Conservation (phyloP, 2,888 invertebrate genomes). For the Cacoxenus indagator region DNA sequence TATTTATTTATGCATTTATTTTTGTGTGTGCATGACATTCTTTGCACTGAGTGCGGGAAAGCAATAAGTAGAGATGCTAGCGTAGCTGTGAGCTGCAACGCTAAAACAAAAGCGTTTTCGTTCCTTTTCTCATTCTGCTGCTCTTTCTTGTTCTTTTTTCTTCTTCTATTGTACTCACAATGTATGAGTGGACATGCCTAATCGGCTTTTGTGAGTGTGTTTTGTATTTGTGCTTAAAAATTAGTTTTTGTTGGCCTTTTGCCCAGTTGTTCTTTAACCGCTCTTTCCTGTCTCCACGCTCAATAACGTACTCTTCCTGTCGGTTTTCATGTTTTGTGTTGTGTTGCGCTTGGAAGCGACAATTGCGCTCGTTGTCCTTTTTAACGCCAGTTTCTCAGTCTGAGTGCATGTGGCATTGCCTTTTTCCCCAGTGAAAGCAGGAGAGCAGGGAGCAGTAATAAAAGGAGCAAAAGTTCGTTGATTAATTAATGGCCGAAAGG, state of each 20-base stretch:
- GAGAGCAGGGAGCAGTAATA: neutral
- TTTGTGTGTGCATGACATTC: neutral
- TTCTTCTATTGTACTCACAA: neutral
- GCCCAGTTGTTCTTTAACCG: neutral
- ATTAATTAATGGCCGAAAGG: constrained; percentile 21
- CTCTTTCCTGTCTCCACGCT: neutral
- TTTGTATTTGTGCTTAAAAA: neutral
- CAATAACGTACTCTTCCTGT: neutral
- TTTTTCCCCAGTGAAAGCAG: neutral
- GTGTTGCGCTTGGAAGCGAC: neutral
- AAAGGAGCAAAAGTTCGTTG: constrained; percentile 5
- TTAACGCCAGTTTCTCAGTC: constrained; percentile 10
- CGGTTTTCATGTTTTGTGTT: neutral
- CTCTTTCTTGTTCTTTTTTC: neutral
- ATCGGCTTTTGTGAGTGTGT: constrained; percentile 13
- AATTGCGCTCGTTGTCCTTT: constrained; percentile 2
- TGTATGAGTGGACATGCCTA: constrained; percentile 16
- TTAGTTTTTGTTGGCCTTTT: neutral
- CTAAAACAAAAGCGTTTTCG: neutral
- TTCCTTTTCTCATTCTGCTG: too few relatives aligned
- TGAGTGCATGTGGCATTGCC: constrained; percentile 26
- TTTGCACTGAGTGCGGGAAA: neutral
- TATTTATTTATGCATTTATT: neutral
- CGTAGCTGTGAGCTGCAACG: neutral
- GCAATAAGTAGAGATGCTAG: neutral